Conservation (phyloP, 1,140 invertebrate species). For the Aricia agestis region DNA sequence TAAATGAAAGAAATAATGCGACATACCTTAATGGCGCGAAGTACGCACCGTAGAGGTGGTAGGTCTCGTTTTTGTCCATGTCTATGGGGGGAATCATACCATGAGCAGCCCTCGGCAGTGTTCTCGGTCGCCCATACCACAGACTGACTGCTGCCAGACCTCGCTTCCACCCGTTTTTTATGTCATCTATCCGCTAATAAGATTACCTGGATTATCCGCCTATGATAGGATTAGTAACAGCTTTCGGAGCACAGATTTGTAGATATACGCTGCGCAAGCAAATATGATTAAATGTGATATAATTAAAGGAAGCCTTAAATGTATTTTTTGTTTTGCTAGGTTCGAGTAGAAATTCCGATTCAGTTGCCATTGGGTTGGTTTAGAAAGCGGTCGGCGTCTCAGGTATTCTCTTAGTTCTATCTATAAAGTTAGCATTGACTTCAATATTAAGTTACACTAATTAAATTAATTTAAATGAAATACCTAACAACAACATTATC, state of each 20-base stretch:
- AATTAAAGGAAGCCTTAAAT: constrained; percentile 48
- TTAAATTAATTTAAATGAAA: neutral
- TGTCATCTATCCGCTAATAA: constrained; percentile 50
- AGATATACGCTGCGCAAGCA: constrained; percentile 39
- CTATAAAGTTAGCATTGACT: too few relatives aligned
- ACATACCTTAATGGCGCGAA: constrained; percentile 58
- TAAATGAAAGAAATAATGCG: too few relatives aligned
- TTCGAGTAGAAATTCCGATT: neutral
- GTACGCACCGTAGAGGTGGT: constrained; percentile 53
- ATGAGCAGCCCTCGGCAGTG: constrained; percentile 72
- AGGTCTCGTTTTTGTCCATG: constrained; percentile 57
- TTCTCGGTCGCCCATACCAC: constrained; percentile 51
- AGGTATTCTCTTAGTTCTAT: neutral
- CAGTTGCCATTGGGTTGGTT: neutral
- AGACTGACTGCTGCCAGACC: constrained; percentile 61
- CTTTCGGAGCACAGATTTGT: constrained; percentile 56
- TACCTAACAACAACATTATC: too few relatives aligned
- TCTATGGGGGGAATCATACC: constrained; percentile 35
- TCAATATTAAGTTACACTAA: neutral
- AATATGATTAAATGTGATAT: constrained; percentile 35
- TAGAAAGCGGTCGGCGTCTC: neutral
- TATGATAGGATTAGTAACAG: constrained; percentile 62
- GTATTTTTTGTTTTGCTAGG: constrained; percentile 29
- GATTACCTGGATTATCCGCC: constrained; percentile 61
- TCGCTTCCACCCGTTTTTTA: constrained; percentile 40